Evolutionary conservation across 2,797 vertebrate genomes (phyloP).

Genomic region (Crenichthys baileyi): DNA sequence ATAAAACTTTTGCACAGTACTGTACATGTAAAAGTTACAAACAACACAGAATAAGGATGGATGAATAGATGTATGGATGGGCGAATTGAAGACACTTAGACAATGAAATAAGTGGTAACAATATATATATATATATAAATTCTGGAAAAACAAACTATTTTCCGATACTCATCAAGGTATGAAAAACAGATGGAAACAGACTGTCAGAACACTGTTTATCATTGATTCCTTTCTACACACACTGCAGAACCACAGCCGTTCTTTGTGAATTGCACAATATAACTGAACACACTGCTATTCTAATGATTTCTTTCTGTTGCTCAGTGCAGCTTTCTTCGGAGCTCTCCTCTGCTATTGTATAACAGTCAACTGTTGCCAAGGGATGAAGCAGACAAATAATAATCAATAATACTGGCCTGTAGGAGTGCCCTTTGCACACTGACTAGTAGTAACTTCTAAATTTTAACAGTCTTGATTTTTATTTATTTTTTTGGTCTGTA

Average conservation of each 20-base stretch:
- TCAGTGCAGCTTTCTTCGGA: not conserved
- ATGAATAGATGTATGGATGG: not conserved
- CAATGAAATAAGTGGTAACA: not conserved
- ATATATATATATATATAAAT: not conserved
- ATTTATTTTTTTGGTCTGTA: not conserved
- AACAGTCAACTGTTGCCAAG: not conserved
- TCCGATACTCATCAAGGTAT: not conserved
- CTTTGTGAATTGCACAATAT: not conserved
- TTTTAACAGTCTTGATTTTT: not conserved
- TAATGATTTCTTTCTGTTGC: not conserved
- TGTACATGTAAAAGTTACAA: not conserved
- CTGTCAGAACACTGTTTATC: not conserved
- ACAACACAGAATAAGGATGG: not conserved
- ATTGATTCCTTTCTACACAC: too few species aligned
- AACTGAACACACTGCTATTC: not conserved
- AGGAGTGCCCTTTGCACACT: not conserved
- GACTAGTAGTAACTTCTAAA: not conserved
- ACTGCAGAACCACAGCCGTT: not conserved
- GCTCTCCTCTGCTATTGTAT: not conserved
- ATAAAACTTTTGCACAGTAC: too few species aligned
- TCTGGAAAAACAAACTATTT: not conserved
- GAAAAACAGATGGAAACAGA: not conserved
- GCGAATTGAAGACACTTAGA: not conserved
- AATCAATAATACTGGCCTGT: not conserved
- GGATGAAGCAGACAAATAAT: not conserved